A percentile compares a stretch with the other conserved stretches of the same genome.
Conservation (phyloP, 2,888 invertebrate species). For the Harpalus rubripes region DNA sequence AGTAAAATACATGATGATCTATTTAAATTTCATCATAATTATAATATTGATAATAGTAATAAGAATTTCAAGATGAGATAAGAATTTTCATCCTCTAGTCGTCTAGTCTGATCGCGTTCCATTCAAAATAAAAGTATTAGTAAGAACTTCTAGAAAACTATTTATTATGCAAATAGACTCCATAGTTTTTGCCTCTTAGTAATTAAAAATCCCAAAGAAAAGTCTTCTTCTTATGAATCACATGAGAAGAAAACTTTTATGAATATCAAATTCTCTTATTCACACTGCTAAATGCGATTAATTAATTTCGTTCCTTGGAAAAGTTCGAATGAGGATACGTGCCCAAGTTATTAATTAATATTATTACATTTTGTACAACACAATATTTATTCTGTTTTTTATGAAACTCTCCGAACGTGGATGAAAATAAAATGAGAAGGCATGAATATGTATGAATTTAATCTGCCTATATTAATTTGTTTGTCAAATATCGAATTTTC, state of each 20-base stretch:
- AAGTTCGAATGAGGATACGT: conserved; percentile 16
- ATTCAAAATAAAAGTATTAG: conserved; percentile 15
- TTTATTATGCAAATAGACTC: conserved; percentile 58
- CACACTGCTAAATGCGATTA: conserved; percentile 23
- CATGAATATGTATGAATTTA: conserved; percentile 45
- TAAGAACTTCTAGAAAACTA: conserved; percentile 40
- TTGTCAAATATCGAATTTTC: conserved; percentile 46
- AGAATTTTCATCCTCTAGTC: neutral
- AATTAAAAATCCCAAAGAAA: conserved; percentile 57
- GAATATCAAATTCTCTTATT: conserved; percentile 54
- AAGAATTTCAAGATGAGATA: too few relatives aligned
- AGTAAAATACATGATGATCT: too few relatives aligned
- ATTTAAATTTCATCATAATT: too few relatives aligned
- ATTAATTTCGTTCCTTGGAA: conserved; percentile 33
- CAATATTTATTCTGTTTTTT: conserved; percentile 40
- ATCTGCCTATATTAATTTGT: conserved; percentile 38
- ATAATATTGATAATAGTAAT: too few relatives aligned
- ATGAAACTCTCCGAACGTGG: conserved; percentile 9
- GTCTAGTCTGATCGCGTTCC: neutral
- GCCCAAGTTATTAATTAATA: conserved; percentile 10
- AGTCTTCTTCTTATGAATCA: conserved; percentile 40
- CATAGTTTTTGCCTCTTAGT: conserved; percentile 26
- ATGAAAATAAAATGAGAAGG: conserved; percentile 37
- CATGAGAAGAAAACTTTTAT: conserved; percentile 57
- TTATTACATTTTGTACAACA: conserved; percentile 6